These are phyloP conservation scores for Sarcophaga peregrina DNA, from an alignment of 1,140 invertebrate genomes.

Conservation along the genomic window DNA sequence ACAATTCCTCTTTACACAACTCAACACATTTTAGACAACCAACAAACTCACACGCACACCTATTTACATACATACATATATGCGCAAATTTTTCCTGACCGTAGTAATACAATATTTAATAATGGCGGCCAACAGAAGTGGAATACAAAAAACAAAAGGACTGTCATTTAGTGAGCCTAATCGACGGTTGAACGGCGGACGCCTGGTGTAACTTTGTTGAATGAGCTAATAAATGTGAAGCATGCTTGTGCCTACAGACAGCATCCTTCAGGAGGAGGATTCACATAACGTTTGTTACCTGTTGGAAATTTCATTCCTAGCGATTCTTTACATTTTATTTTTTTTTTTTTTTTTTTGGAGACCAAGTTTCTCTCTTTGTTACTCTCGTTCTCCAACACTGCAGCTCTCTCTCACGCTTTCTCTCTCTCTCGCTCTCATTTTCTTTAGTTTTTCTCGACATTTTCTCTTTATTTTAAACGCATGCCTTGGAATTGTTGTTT, in stretches of 20 bases:
- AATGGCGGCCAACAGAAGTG: not conserved
- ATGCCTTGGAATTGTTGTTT: constrained; percentile 35
- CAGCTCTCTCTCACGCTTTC: not conserved
- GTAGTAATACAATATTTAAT: constrained; percentile 17
- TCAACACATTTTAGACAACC: not conserved
- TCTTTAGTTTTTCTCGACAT: not conserved
- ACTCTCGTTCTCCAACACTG: constrained; percentile 10
- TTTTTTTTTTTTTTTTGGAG: not conserved
- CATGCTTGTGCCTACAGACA: not conserved
- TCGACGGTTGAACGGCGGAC: not conserved
- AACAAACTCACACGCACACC: not conserved
- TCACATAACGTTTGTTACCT: constrained; percentile 1
- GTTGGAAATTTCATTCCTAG: constrained; percentile 24
- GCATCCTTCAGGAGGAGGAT: constrained; percentile 41
- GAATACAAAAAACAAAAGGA: constrained; percentile 1
- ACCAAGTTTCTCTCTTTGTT: not conserved
- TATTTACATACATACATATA: not conserved
- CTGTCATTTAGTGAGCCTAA: not conserved
- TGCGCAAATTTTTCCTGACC: not conserved
- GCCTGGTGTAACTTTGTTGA: not conserved
- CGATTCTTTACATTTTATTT: not conserved
- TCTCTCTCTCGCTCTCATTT: not conserved
- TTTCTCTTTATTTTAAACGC: not conserved
- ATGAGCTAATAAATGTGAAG: not conserved
- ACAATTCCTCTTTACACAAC: not conserved